Percentiles rank a stretch among this genome's conserved stretches.
These are phyloP conservation scores for Stercorarius parasiticus DNA, from an alignment of 2,113 vertebrate species.

Conservation along the genomic window DNA sequence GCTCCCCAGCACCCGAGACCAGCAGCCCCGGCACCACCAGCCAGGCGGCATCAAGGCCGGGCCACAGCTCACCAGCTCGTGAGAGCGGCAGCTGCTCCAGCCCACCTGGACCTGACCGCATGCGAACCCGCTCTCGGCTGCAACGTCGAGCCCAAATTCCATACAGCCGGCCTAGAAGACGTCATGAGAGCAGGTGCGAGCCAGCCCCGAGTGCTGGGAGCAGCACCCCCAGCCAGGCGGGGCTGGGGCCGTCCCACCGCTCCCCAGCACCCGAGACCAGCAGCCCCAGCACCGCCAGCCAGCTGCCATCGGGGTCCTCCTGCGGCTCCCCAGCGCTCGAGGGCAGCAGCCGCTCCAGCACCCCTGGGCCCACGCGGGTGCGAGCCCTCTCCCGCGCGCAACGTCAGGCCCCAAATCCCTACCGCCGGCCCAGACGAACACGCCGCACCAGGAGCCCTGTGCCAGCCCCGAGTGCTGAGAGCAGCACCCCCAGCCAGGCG, in stretches of 20 bases:
- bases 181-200: fast-evolving
- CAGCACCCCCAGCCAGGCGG: background rate
- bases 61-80: too few species aligned
- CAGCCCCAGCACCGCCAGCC: background rate
- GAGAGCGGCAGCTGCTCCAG: background rate
- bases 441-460: too few species aligned
- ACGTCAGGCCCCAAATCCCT: too few species aligned
- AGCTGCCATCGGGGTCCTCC: background rate
- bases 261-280: background rate
- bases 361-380: too few species aligned
- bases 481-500: too few species aligned
- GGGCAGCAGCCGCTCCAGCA: background rate
- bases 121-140: background rate
- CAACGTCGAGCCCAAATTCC: too few species aligned
- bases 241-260: background rate
- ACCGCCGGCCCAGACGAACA: too few species aligned
- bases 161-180: fast-evolving
- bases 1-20: background rate
- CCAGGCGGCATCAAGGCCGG: too few species aligned
- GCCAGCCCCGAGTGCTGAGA: too few species aligned
- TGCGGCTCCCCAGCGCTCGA: fast-evolving
- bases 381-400: too few species aligned
- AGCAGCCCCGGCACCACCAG: background rate
- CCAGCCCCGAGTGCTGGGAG: background rate
- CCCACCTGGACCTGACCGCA: background rate